phyloP scores from a whole-genome alignment of 1,140 invertebrate genomes.

The Drosophila sulfurigaster region DNA sequence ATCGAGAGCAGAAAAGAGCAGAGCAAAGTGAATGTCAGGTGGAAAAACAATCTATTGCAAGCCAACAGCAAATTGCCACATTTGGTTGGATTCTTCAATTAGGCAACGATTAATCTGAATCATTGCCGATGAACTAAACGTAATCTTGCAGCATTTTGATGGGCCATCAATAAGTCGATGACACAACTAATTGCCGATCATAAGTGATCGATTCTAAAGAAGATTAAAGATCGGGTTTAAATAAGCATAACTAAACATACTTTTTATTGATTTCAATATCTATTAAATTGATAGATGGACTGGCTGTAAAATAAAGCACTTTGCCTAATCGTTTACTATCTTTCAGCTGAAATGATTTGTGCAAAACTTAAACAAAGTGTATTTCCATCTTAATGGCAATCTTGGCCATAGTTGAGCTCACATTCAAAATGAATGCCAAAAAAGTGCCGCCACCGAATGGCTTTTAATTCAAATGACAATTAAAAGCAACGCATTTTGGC shows the following conservation, averaged over 20 bases:
- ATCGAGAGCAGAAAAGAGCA: not conserved
- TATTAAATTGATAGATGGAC: no score
- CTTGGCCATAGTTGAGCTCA: not conserved
- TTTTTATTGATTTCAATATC: no score
- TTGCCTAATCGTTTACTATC: not conserved
- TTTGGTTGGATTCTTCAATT: constrained; percentile 6
- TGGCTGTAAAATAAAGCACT: no score
- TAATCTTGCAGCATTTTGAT: not conserved
- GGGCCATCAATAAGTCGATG: not conserved
- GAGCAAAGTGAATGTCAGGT: constrained; percentile 28
- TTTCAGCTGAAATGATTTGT: not conserved
- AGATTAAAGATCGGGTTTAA: not conserved
- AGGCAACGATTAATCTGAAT: constrained; percentile 16
- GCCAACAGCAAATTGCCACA: constrained; percentile 13
- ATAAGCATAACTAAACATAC: not conserved
- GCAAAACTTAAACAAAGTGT: not conserved
- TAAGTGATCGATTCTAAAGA: not conserved
- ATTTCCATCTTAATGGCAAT: constrained; percentile 5
- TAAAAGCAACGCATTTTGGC: constrained; percentile 59
- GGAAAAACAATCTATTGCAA: constrained; percentile 6
- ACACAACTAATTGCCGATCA: not conserved
- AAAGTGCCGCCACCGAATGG: constrained; percentile 61
- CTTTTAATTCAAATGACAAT: constrained; percentile 78
- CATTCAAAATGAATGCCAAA: constrained; percentile 11
- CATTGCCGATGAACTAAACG: not conserved